Conservation (phyloP, 2,888 invertebrate species). For the Himalopsyche kuldschensis region DNA sequence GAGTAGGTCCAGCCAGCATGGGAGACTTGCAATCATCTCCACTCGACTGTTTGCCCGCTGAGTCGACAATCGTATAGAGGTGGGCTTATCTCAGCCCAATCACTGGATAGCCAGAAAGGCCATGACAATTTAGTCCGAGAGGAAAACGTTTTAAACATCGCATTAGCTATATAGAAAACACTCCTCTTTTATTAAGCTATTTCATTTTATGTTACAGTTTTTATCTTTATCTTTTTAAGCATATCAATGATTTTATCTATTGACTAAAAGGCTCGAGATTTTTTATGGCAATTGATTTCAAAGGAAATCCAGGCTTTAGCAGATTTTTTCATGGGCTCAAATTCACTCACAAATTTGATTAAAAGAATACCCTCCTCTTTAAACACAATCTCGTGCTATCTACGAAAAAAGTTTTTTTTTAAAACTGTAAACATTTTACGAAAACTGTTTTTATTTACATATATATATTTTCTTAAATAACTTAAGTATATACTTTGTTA, state of each 20-base stretch:
- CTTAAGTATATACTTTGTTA: too few species aligned
- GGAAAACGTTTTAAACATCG: background rate
- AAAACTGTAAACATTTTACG: too few species aligned
- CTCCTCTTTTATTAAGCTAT: background rate
- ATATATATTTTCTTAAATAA: too few species aligned
- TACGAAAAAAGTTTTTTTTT: too few species aligned
- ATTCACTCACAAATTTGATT: background rate
- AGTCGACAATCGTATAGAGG: background rate
- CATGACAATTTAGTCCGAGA: background rate
- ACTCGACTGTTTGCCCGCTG: background rate
- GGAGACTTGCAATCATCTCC: background rate
- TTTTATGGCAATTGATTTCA: background rate
- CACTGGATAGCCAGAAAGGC: background rate
- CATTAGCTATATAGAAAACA: conserved; percentile 1
- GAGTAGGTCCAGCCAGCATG: background rate
- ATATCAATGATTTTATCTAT: conserved; percentile 1
- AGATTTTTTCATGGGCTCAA: background rate
- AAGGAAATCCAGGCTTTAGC: background rate
- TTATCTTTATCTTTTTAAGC: background rate
- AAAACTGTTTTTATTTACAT: too few species aligned
- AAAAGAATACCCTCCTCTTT: too few species aligned
- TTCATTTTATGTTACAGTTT: background rate
- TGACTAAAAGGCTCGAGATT: background rate
- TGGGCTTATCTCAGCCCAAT: background rate
- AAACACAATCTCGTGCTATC: too few species aligned